Evolutionary conservation across 1,140 invertebrate species (phyloP).

Genomic region (Brachionus calyciflorus): DNA sequence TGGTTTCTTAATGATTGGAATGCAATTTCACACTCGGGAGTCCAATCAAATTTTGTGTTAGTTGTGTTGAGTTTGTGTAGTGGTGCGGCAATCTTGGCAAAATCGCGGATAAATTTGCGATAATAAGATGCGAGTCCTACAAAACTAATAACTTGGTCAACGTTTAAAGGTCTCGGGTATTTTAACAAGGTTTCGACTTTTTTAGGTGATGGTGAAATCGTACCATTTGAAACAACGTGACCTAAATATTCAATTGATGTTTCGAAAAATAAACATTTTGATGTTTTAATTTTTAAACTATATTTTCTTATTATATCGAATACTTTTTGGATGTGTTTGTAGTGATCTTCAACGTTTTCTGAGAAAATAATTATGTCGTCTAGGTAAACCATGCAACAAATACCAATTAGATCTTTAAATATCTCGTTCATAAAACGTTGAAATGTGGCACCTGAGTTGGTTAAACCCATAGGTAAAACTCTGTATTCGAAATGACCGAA

Average conservation of each 20-base stretch:
- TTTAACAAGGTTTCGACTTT: not conserved
- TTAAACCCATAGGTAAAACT: slow-evolving; percentile 40
- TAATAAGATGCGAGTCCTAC: too few relatives aligned
- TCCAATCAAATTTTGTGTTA: too few relatives aligned
- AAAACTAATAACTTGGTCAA: too few relatives aligned
- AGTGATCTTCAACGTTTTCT: not conserved
- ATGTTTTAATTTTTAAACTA: not conserved
- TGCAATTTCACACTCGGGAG: not conserved
- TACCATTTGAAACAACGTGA: not conserved
- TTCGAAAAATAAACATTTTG: not conserved
- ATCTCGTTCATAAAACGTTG: slow-evolving; percentile 47
- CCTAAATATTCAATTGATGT: slow-evolving; percentile 17
- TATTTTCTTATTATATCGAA: not conserved
- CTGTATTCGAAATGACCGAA: slow-evolving; percentile 47
- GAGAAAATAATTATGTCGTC: not conserved
- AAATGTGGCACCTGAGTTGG: slow-evolving; percentile 47
- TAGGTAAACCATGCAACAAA: not conserved
- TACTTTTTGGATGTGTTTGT: not conserved
- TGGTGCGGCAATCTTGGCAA: too few relatives aligned
- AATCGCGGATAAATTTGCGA: too few relatives aligned
- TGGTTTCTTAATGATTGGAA: not conserved
- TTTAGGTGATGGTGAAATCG: not conserved
- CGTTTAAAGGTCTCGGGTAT: slow-evolving; percentile 49
- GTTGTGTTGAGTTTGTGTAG: too few relatives aligned
- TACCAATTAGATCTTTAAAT: too few relatives aligned